Conservation (phyloP, 2,888 invertebrate genomes). For the Hirtodrosophila cameraria region DNA sequence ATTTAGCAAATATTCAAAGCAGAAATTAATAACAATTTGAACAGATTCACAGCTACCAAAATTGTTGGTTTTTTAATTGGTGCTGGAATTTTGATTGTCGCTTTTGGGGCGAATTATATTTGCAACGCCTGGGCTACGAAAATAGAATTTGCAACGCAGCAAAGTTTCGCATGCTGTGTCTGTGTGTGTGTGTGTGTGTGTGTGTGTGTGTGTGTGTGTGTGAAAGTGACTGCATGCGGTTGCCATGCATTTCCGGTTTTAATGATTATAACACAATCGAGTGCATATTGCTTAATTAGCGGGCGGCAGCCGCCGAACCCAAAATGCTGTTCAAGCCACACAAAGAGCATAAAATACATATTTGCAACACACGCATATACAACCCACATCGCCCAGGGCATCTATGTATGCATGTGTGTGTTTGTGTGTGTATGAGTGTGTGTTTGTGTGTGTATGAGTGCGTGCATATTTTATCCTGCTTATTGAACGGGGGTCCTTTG, state of each 20-base stretch:
- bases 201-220: constrained; percentile 4
- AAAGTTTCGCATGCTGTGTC: not conserved
- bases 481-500: constrained; percentile 61
- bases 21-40: not conserved
- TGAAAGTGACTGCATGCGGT: constrained; percentile 14
- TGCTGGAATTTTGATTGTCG: constrained; percentile 28
- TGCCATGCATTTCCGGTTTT: constrained; percentile 67
- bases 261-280: constrained; percentile 80
- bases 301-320: constrained; percentile 41
- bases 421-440: constrained; percentile 1
- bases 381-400: constrained; percentile 28
- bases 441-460: constrained; percentile 9
- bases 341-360: constrained; percentile 69
- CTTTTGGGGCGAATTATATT: constrained; percentile 16
- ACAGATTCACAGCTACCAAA: constrained; percentile 20
- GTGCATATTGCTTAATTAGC: constrained; percentile 80
- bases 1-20: not conserved
- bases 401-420: not conserved
- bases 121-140: constrained; percentile 10
- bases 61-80: constrained; percentile 36
- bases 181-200: constrained; percentile 6
- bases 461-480: constrained; percentile 65
- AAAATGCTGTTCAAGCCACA: constrained; percentile 45
- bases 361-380: constrained; percentile 33
- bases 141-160: constrained; percentile 1